Evolutionary conservation across 2,888 invertebrate genomes (phyloP), one percentile per base, ranked within the genome.

Genomic region (Bedellia somnulentella): DNA sequence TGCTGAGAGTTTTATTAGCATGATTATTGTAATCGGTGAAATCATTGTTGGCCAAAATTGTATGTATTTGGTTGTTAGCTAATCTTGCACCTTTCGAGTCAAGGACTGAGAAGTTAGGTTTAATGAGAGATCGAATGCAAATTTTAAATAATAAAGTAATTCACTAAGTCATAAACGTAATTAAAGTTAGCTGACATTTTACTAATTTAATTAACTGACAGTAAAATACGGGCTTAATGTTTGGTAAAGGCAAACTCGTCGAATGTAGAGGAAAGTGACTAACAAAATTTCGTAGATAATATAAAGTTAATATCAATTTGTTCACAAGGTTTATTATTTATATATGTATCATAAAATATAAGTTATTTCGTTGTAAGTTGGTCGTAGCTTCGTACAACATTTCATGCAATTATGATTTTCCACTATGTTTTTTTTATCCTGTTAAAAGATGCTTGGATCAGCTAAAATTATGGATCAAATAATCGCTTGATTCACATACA

Each of bases 251-350:
- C 49, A 15, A 12, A 30, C 15, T 13, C 23, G 47, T 54, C 54
- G 57, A 58, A 57, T 62, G 59, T 67, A 67, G 68, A 57, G 55
- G 63, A 58, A 68, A 70, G 67, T 64, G 55, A 61, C 57, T 54
- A 64, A 66, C 62, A 60, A 61, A 64, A 64, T 61, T 56, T 50
- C 50, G 58, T 70, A 71, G 73, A 64, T 71, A 71, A 73, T 70
- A 68, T 70, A 64, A 73, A 71, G 68, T 68, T 57, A 66, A 67
- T 66, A 62, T 67, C 67, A 60, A 63, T 57, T 62, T 68, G 56
- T 71, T 71, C 67, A 66, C 70, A 58, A 70, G 57, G 66, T 71
- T 67, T 73, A 70, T 71, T 73, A 71, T 73, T 75, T 71, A 71
- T 75, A 67, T 71, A 70, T n/a, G n/a, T n/a, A 21, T 61, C 59